A percentile compares a stretch with the other conserved stretches of the same genome.
These are phyloP conservation scores for Leptarthrus brevirostris DNA, from an alignment of 2,888 invertebrate genomes.

Conservation along the genomic window DNA sequence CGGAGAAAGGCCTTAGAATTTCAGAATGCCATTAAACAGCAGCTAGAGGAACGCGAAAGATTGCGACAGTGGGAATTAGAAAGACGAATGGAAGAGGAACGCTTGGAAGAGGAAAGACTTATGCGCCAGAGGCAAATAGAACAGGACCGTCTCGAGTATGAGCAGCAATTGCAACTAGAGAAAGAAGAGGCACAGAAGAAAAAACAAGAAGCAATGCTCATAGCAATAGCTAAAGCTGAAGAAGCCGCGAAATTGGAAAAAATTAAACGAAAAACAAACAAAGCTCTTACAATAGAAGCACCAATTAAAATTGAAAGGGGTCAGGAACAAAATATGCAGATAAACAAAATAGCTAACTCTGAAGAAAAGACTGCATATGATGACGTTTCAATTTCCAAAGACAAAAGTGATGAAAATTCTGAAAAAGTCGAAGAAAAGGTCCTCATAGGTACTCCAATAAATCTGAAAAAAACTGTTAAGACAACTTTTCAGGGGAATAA, in stretches of 20 bases:
- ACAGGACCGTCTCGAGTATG: constrained; percentile 76
- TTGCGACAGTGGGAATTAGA: constrained; percentile 82
- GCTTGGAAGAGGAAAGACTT: constrained; percentile 82
- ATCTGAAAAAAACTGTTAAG: constrained; percentile 61
- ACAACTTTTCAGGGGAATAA: constrained; percentile 35
- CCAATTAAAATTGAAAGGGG: constrained; percentile 10
- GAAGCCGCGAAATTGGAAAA: constrained; percentile 78
- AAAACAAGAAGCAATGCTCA: constrained; percentile 79
- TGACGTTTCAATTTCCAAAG: neutral
- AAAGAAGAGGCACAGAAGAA: constrained; percentile 78
- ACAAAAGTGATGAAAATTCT: neutral
- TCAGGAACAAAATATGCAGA: constrained; percentile 37
- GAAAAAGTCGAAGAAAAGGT: constrained; percentile 62
- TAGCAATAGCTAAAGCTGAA: constrained; percentile 83
- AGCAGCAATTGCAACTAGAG: constrained; percentile 74
- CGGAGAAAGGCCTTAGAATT: constrained; percentile 86
- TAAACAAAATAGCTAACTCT: neutral
- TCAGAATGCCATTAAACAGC: constrained; percentile 86
- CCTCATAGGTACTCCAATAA: constrained; percentile 66
- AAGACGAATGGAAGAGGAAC: constrained; percentile 79
- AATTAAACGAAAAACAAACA: constrained; percentile 67
- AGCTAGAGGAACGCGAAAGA: constrained; percentile 85
- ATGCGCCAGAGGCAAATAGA: constrained; percentile 79
- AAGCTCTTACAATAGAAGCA: constrained; percentile 54
- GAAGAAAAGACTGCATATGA: neutral